A percentile compares a stretch with the other conserved stretches of the same genome.
Evolutionary conservation across 2,888 invertebrate genomes (phyloP).

Genomic region (Torymus texanus): DNA sequence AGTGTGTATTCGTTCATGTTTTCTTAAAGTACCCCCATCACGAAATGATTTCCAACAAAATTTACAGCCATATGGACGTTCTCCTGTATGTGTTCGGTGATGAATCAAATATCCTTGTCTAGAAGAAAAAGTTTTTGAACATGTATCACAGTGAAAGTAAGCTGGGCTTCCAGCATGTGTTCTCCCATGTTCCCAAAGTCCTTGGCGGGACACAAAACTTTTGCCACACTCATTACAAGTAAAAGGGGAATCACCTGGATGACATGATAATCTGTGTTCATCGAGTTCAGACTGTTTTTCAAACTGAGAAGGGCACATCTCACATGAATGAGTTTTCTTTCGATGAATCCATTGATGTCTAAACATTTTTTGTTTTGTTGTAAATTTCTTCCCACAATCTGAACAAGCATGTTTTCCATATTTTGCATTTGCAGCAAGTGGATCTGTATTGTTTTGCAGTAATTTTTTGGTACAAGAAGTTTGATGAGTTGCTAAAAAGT

Average conservation of each 20-base stretch:
- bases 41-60: conserved; percentile 78
- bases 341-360: conserved; percentile 76
- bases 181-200: conserved; percentile 75
- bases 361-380: conserved; percentile 76
- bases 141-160: conserved; percentile 76
- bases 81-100: conserved; percentile 77
- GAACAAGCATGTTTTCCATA: conserved; percentile 74
- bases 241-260: conserved; percentile 74
- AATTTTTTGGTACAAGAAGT: conserved; percentile 70
- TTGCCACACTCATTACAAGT: conserved; percentile 75
- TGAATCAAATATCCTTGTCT: conserved; percentile 77
- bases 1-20: conserved; percentile 77
- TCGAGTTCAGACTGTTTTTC: conserved; percentile 73
- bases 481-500: conserved; percentile 74
- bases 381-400: conserved; percentile 75
- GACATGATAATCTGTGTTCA: conserved; percentile 73
- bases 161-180: conserved; percentile 74
- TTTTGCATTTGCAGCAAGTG: conserved; percentile 64
- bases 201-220: conserved; percentile 75
- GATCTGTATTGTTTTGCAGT: conserved; percentile 65
- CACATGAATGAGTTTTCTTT: conserved; percentile 74
- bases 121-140: conserved; percentile 77
- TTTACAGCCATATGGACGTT: conserved; percentile 77
- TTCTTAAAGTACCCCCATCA: conserved; percentile 77
- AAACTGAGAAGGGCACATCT: conserved; percentile 74